A percentile compares a stretch with the other conserved stretches of the same genome.
These are phyloP conservation scores for Chlamydotis undulata DNA, from an alignment of 2,113 vertebrate genomes.

Conservation along the genomic window DNA sequence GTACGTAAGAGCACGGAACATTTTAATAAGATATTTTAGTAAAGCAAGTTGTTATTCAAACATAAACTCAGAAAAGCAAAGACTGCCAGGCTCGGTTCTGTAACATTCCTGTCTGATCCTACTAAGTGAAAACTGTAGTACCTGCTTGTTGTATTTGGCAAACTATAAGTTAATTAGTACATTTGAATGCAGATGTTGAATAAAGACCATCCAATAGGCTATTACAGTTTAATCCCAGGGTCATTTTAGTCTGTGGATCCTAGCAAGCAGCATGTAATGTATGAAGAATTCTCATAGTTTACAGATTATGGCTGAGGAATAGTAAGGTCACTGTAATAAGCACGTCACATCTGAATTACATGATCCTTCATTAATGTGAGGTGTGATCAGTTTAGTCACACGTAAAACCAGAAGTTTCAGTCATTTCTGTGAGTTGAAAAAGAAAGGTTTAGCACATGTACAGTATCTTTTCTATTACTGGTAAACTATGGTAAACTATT, in stretches of 20 bases:
- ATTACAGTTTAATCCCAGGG: background rate
- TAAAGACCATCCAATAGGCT: background rate
- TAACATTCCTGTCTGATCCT: background rate
- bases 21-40: background rate
- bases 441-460: background rate
- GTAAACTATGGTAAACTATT: background rate
- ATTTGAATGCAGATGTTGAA: background rate
- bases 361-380: background rate
- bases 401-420: background rate
- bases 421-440: background rate
- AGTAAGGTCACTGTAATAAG: background rate
- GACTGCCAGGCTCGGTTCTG: background rate
- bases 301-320: background rate
- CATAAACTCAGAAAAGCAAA: background rate
- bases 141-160: background rate
- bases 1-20: background rate
- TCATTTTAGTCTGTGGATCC: background rate
- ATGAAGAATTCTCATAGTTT: background rate
- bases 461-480: background rate
- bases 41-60: background rate
- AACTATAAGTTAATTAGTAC: background rate
- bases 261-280: background rate
- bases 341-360: background rate
- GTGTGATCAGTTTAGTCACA: background rate
- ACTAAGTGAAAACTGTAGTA: background rate